Conservation (phyloP, 2,113 vertebrate species). For the Thryonomys swinderianus region DNA sequence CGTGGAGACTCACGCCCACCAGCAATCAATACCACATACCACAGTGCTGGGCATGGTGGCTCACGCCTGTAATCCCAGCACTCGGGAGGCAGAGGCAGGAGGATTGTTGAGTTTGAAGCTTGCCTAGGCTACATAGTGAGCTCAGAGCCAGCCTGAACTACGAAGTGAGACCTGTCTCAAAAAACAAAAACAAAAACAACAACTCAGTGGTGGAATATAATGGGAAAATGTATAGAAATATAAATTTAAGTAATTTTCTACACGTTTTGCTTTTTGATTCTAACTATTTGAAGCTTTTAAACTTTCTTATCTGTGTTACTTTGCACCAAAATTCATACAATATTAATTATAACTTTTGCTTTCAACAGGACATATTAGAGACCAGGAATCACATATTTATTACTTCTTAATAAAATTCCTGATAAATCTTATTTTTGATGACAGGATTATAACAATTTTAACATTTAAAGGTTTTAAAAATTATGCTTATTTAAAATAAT, state of each 20-base stretch:
- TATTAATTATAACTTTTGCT: conserved; percentile 1
- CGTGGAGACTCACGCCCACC: too few species aligned
- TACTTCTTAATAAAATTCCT: background rate
- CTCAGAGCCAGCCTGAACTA: too few species aligned
- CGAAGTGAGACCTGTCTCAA: too few species aligned
- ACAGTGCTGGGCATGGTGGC: too few species aligned
- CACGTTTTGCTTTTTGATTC: conserved; percentile 37
- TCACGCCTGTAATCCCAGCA: too few species aligned
- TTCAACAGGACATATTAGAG: background rate
- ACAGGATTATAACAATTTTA: conserved; percentile 9
- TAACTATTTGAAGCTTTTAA: conserved; percentile 18
- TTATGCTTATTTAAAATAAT: background rate
- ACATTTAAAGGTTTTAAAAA: background rate
- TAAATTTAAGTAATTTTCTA: conserved; percentile 37
- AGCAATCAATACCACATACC: too few species aligned
- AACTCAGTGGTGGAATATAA: background rate
- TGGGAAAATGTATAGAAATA: conserved; percentile 19
- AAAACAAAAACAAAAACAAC: too few species aligned
- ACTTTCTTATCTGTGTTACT: background rate
- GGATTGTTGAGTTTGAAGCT: too few species aligned
- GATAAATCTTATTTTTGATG: background rate
- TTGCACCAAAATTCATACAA: background rate
- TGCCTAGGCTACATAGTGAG: too few species aligned
- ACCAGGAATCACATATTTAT: background rate
- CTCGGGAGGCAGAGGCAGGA: too few species aligned